Evolutionary conservation across 2,888 invertebrate genomes (phyloP).

Genomic region (Endotricha flammealis): DNA sequence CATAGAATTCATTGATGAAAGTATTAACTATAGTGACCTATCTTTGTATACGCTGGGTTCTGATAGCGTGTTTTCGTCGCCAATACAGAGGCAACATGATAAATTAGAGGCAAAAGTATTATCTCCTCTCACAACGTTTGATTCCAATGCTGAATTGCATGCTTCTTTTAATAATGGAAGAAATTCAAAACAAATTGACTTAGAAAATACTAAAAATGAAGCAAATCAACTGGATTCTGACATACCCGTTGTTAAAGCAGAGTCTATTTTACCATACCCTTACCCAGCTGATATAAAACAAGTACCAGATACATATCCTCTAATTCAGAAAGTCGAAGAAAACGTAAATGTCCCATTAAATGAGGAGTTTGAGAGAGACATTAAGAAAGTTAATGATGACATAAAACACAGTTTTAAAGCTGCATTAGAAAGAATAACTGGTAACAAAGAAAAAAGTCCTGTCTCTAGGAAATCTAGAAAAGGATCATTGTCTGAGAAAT

Average conservation of each 20-base stretch:
- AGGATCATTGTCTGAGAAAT: background rate
- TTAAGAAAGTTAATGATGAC: conserved; percentile 58
- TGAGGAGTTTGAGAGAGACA: conserved; percentile 45
- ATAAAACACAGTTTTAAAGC: conserved; percentile 57
- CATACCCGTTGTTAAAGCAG: conserved; percentile 50
- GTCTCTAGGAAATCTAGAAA: conserved; percentile 19
- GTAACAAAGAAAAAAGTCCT: conserved; percentile 31
- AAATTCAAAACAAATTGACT: conserved; percentile 15
- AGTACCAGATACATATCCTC: conserved; percentile 21
- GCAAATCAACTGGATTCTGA: background rate
- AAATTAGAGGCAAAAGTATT: conserved; percentile 13
- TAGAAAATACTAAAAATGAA: conserved; percentile 13
- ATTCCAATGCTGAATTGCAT: background rate
- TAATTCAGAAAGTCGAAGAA: conserved; percentile 21
- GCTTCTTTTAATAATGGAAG: conserved; percentile 9
- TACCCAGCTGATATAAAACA: conserved; percentile 45
- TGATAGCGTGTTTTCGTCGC: conserved; percentile 51
- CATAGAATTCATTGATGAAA: conserved; percentile 48
- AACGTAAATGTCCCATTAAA: conserved; percentile 11
- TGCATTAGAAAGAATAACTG: conserved; percentile 56
- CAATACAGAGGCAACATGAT: conserved; percentile 31
- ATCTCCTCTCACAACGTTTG: background rate
- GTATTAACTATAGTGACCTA: conserved; percentile 38
- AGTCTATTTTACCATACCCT: conserved; percentile 47
- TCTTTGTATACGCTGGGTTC: conserved; percentile 57